Conservation (phyloP, 2,888 invertebrate species). For the Tetragnatha montana region DNA sequence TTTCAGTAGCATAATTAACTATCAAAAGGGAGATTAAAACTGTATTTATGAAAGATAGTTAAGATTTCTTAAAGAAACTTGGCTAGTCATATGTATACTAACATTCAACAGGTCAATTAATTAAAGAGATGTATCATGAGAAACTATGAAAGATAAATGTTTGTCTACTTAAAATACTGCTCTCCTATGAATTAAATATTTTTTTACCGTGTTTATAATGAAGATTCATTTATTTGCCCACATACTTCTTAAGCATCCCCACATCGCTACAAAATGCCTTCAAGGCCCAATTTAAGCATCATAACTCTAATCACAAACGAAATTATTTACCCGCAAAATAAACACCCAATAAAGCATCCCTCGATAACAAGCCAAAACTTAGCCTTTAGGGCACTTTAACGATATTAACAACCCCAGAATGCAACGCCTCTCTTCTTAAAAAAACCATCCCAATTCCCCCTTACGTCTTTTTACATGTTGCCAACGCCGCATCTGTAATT, state of each 20-base stretch:
- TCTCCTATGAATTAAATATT: too few relatives aligned
- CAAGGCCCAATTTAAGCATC: not conserved
- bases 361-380: not conserved
- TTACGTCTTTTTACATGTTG: not conserved
- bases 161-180: too few relatives aligned
- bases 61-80: too few relatives aligned
- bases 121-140: too few relatives aligned
- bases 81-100: too few relatives aligned
- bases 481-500: conserved; percentile 33
- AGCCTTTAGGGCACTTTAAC: conserved; percentile 9
- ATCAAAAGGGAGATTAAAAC: too few relatives aligned
- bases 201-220: too few relatives aligned
- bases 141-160: too few relatives aligned
- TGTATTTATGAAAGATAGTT: too few relatives aligned
- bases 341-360: not conserved
- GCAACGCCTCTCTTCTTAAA: conserved; percentile 19
- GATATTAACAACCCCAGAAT: not conserved
- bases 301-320: not conserved
- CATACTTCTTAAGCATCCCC: not conserved
- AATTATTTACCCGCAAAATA: not conserved
- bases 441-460: not conserved
- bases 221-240: too few relatives aligned
- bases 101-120: too few relatives aligned
- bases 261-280: not conserved
- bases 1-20: too few relatives aligned